Base-by-base conservation (phyloP, 2,888 invertebrate species). In the Cryptus viduatorius region DNA sequence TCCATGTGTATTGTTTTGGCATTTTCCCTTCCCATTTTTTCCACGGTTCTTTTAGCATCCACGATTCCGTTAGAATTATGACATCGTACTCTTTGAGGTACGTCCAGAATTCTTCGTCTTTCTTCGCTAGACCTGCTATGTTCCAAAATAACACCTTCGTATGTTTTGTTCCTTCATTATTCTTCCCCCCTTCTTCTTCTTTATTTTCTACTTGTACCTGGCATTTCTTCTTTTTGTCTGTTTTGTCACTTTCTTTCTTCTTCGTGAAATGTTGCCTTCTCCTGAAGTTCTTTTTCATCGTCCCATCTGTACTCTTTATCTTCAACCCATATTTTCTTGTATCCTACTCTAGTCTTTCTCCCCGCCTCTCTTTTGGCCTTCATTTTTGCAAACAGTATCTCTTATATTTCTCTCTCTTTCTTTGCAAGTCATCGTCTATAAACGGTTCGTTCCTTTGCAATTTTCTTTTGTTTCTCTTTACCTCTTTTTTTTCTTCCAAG, bases 391-490 rank as follows among this genome's bases (percentile, higher is more conserved):
- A 29, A 14, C 0, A 82, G 50, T 65, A 71, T 65, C 24, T 31
- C 72, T 65, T 65, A 50, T 0, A 82, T 44, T 19, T 78, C 72
- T 19, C 42, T 72, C 46, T 82, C 72, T 16, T 72, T 82, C 37
- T 37, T 75, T 7, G 79, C n/a, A 80, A 14, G 19, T 79, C 83
- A n/a, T 79, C 72, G 1, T 44, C 29, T 24, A 77, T 50, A 24
- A 37, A 69, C 4, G 59, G 50, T 0, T 56, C 65, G 3, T 37
- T 69, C 0, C 68, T 72, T n/a, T 44, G 68, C 24, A 75, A 10
- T 5, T 79, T 59, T 3, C 7, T 67, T 12, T 59, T 75, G 12
- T 53, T 79, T 3, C 50, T 53, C 68, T 46, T 50, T 1, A 61
- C 44, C 14, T 16, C 29, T 31, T 29, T 16, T 59, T 56, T 37